Evolutionary conservation across 2,888 invertebrate species (phyloP).

Genomic region (Linnaemya vulpina): DNA sequence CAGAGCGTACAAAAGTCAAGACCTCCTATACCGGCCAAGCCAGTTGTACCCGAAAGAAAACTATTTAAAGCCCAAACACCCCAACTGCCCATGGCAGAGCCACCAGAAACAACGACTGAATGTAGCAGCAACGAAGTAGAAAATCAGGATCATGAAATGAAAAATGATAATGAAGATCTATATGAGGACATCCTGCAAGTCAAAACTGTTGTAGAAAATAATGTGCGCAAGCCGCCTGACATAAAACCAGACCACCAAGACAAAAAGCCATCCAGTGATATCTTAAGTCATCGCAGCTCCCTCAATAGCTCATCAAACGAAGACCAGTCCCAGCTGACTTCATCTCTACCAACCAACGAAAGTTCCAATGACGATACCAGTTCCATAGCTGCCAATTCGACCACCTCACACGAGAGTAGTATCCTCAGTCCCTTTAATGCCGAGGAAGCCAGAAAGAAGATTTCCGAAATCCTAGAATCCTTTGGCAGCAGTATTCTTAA

Average conservation of each 20-base stretch:
- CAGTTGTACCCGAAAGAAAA: slow-evolving; percentile 76
- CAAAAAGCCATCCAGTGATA: slow-evolving; percentile 52
- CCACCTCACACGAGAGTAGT: slow-evolving; percentile 81
- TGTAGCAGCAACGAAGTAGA: slow-evolving; percentile 47
- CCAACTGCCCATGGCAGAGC: slow-evolving; percentile 38
- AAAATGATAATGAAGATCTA: slow-evolving; percentile 61
- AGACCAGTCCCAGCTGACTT: slow-evolving; percentile 62
- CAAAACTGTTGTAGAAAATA: slow-evolving; percentile 64
- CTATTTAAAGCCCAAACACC: slow-evolving; percentile 74
- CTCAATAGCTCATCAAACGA: slow-evolving; percentile 65
- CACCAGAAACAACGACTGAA: slow-evolving; percentile 10
- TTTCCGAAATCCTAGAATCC: slow-evolving; percentile 97
- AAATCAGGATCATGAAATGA: slow-evolving; percentile 65
- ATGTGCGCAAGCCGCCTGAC: slow-evolving; percentile 72
- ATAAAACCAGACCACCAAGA: slow-evolving; percentile 39
- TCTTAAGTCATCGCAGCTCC: slow-evolving; percentile 69
- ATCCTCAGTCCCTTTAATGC: slow-evolving; percentile 95
- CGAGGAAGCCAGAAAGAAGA: slow-evolving; percentile 96
- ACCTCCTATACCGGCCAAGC: slow-evolving; percentile 78
- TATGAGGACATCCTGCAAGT: slow-evolving; percentile 63
- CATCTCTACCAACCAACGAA: slow-evolving; percentile 65
- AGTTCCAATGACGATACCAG: slow-evolving; percentile 70
- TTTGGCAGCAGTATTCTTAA: slow-evolving; percentile 92
- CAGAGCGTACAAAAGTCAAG: slow-evolving; percentile 72
- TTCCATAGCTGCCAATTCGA: slow-evolving; percentile 74